A percentile compares a stretch with the other conserved stretches of the same genome.
Conservation (phyloP, 1,140 invertebrate species). For the Papilio dardanus region DNA sequence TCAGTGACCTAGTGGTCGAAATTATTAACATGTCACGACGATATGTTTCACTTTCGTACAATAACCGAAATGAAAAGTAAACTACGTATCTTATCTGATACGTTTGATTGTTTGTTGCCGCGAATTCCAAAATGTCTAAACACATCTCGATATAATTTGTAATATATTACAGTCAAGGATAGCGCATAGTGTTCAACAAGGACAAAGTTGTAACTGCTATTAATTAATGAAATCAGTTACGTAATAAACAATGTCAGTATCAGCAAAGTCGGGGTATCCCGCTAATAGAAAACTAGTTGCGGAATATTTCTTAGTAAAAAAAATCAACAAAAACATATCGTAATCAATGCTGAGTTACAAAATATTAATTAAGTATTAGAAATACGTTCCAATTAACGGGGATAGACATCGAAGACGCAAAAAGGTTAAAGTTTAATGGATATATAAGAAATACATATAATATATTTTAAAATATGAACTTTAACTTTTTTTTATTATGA, state of each 20-base stretch:
- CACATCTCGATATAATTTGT: no score
- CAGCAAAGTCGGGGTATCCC: background rate
- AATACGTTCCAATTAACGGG: slow-evolving; percentile 23
- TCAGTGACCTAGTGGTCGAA: slow-evolving; percentile 2
- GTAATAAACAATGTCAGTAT: no score
- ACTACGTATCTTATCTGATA: no score
- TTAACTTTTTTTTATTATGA: background rate
- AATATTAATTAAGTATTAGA: slow-evolving; percentile 26
- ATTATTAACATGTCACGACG: background rate
- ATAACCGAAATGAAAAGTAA: background rate
- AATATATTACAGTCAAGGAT: no score
- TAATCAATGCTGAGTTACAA: slow-evolving; percentile 9
- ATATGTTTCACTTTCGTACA: slow-evolving; percentile 4
- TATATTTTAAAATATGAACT: background rate
- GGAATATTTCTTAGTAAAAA: slow-evolving; percentile 10
- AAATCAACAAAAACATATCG: slow-evolving; percentile 9
- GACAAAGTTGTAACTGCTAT: no score
- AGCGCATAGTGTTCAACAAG: no score
- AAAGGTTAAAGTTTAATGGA: slow-evolving; percentile 9
- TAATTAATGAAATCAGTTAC: no score
- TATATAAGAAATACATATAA: background rate
- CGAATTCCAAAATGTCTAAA: background rate
- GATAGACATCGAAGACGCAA: background rate
- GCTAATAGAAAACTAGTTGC: background rate
- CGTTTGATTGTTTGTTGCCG: background rate